Evolutionary conservation across 2,888 invertebrate species (phyloP), one percentile per base, ranked within the genome.

Genomic region (Drosophila mimetica): DNA sequence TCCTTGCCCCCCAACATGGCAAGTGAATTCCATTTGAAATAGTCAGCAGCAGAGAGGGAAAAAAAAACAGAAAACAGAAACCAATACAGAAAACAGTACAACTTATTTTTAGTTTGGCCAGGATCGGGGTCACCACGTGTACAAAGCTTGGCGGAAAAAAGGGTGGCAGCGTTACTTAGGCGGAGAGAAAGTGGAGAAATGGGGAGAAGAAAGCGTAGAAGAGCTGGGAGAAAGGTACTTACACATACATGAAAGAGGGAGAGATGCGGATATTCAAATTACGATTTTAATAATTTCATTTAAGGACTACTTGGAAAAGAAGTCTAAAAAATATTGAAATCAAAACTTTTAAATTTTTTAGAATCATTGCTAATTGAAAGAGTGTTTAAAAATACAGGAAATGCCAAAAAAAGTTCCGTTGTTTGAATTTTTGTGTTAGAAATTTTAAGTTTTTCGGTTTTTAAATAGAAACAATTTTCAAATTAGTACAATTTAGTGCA

Each of bases 21-120:
- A 80, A 83, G 80, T 67, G 65, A 55, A 83, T 82, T 82, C 83
- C 82, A 85, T 75, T 37, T 76, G 41, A 48, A 71, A 72, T 71
- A 66, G 67, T 59, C 11, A 30, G 9, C 55, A 55, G 54, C 42
- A 61, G 25, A 51, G 34, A 65, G 34, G 60, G 25, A 50, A 50
- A 25, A 25, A 30, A 1, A 30, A 1, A 11, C 9, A 54, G 32
- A 34, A 32, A 25, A 67, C 46, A 61, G 34, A 70, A 64, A 63
- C 34, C 20, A 51, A 61, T 57, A 57, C 32, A 50, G 58, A 74
- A 59, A 60, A 79, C 66, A 83, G 84, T 84, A 86, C 86, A 84
- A 86, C 72, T 84, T 77, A 81, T 60, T 58, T 75, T 79, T 76
- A 87, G 88, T 85, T 66, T 67, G 55, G 58, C 34, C 50, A 67